Base-by-base conservation (phyloP, 2,113 vertebrate genomes). In the Nothobranchius kuhntae region DNA sequence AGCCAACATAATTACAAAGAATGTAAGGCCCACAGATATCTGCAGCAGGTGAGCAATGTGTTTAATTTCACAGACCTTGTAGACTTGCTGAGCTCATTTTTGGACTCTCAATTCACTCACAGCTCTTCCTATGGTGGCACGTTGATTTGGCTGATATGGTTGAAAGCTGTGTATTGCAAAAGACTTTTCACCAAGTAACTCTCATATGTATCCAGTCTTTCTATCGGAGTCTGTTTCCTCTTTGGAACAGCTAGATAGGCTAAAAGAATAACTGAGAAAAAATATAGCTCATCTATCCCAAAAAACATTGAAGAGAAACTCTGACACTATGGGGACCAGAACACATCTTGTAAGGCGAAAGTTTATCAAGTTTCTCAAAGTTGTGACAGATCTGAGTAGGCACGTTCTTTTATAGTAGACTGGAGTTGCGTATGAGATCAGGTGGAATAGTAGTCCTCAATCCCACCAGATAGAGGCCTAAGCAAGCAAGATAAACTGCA, bases 1-100 rank as follows among this genome's bases (percentile, higher is more conserved):
- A 11, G 0, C 51, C 24, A 8, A 83, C 80, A 86, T 85, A 79
- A 90, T 87, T 80, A 80, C 83, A 53, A 57, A 65, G 76, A 82
- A 62, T 73, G n/a, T 66, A 48, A 81, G 38, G 71, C 67, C 68
- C 58, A 73, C 65, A 24, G 61, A 73, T 70, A 75, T 79, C 72
- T 72, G 82, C 81, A 75, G 82, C 74, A 82, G 81, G 83, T 90
- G 90, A 90, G 89, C 85, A 86, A 91, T 89, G 84, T 46, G 79
- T 89, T 90, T 89, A 86, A 90, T 91, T 89, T 85, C 72, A 71
- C 51, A 48, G 81, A 40, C 73, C 84, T 79, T 81, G 78, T 89
- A 85, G 79, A 82, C 71, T 71, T 44, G 1, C 72, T 54, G 68
- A 77, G 81, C 85, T 89, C 84, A 90, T 89, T 90, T 89, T 80